Base-by-base conservation (phyloP, 1,140 invertebrate genomes). In the Pentalonia nigronervosa region DNA sequence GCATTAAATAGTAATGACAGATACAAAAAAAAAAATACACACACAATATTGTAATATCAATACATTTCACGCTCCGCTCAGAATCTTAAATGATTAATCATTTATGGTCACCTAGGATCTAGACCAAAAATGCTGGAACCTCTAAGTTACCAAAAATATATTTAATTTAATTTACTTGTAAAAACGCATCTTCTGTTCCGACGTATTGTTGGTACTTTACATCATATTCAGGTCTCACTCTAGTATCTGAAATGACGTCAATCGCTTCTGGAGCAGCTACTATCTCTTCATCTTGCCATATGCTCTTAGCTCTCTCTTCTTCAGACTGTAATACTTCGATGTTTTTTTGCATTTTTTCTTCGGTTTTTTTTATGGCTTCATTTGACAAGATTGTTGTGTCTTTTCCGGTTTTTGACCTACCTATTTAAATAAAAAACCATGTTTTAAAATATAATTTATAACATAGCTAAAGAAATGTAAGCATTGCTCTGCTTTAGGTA, bases 121-220 rank as follows among this genome's bases (percentile, higher is more conserved):
- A 67, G 11, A n/a, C 4, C 14, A 67, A 14, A 60, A 67, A 14
- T 6, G 11, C 30, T 67, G 25, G 2, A 60, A 60, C 8, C 25
- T 0, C 25, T 60, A 30, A 67, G 30, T 30, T 60, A 9, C 30
- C 11, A 67, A 67, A 17, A 4, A n/a, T n/a, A 11, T 76, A 17
- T 76, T 76, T n/a, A 17, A n/a, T 76, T 20, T n/a, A 45, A 47
- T 41, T 91, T 95, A 97, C 97, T 95, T 98, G 97, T 88, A 98
- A 95, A 95, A 97, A 99, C 60, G 98, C 96, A 95, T 99, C 98
- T 95, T 98, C 98, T 1, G 98, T 96, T 21, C 96, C 97, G 4
- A 99, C 97, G 89, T 97, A 96, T 95, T 99, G 98, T 94, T 97
- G 97, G 95, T 98, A 99, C 94, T 97, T 96, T 94, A 98, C 97